Base-by-base conservation (phyloP, 2,888 invertebrate species). In the Synergus itoensis region DNA sequence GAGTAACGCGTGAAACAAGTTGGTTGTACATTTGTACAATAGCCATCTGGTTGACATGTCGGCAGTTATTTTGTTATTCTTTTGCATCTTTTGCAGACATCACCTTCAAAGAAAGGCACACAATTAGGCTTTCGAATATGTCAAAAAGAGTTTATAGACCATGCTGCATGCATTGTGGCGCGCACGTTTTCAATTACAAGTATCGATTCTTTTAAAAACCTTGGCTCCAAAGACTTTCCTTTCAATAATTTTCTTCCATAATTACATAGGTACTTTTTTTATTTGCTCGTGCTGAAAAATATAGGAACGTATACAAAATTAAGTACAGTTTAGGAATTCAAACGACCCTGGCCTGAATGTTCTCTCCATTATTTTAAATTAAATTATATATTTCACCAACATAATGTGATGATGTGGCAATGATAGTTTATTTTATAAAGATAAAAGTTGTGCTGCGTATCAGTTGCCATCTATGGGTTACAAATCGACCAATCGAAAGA, bases 1-100 rank as follows among this genome's bases (percentile, higher is more conserved):
- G 83, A 84, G 83, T 86, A 86, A 86, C 84, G 85, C 83, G 86
- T 80, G 85, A 85, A 85, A 85, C 84, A 85, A 86, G 82, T 83
- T 11, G n/a, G 14, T 16, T 36, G 36, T n/a, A 53, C 53, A 36
- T 21, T 5, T 36, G 28, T 36, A 36, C 28, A 48, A 16, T 16
- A 0, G 36, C 5, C 36, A 36, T 36, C 36, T 36, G 36, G 36
- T 36, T 36, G 36, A 7, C 36, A 36, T 36, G 36, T 36, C 36
- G 36, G 36, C 36, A 36, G 43, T 21, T 73, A 11, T 48, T 36
- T 73, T 53, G 53, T n/a, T 28, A 36, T 73, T 53, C 53, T 53
- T 53, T 36, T 40, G 48, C n/a, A 73, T 73, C 36, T 28, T 73
- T 16, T 53, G 48, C 48, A 28, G 65, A 12, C n/a, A 2, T 18